Percentiles rank a stretch among this genome's conserved stretches.
These are phyloP conservation scores for Chelon labrosus DNA, from an alignment of 2,797 vertebrate genomes.

Conservation along the genomic window DNA sequence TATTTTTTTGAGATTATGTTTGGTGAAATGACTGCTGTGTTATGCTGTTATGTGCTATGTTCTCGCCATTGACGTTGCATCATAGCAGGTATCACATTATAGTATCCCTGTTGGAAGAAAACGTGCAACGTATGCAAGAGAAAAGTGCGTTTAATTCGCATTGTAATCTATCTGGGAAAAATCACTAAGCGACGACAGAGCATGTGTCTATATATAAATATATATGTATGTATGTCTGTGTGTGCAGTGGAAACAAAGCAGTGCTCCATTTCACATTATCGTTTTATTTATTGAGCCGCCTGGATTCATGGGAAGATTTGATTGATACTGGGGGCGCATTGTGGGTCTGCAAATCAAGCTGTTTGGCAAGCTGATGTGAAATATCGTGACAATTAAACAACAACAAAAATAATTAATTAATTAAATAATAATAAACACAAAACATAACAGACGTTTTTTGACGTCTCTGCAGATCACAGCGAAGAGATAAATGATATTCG, in stretches of 20 bases:
- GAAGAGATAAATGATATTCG: neutral
- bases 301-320: slow-evolving; percentile 58
- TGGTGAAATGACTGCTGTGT: slow-evolving; percentile 9
- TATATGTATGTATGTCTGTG: slow-evolving; percentile 42
- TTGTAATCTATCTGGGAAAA: slow-evolving; percentile 45
- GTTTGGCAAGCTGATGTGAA: slow-evolving; percentile 24
- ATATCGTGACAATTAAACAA: slow-evolving; percentile 9
- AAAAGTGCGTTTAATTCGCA: neutral
- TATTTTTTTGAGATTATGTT: neutral
- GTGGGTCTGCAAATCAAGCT: slow-evolving; percentile 54
- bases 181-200: slow-evolving; percentile 7
- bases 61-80: slow-evolving; percentile 21
- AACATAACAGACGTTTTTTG: neutral
- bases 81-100: slow-evolving; percentile 19
- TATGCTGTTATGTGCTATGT: slow-evolving; percentile 1
- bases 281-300: slow-evolving; percentile 63
- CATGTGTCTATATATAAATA: slow-evolving; percentile 43
- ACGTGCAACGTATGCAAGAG: neutral
- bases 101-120: neutral
- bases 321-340: slow-evolving; percentile 50
- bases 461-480: neutral
- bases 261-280: slow-evolving; percentile 54
- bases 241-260: slow-evolving; percentile 50
- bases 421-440: neutral
- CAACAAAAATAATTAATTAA: neutral